Conservation (phyloP, 2,797 vertebrate species). For the Spinus olivaceus region DNA sequence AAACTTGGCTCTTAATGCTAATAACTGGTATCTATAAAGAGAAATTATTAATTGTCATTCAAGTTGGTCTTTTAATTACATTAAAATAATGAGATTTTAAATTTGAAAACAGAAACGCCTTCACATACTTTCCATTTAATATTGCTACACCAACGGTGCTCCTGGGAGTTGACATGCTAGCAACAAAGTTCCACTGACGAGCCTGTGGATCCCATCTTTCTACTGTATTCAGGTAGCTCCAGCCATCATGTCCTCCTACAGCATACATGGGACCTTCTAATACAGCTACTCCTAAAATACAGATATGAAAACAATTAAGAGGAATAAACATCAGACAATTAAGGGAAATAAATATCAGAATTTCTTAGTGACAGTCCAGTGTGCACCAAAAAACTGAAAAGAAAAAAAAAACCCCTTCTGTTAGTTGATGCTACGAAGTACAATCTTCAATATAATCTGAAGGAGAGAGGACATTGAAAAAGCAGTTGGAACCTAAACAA, state of each 20-base stretch:
- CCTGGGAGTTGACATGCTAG: constrained; percentile 95
- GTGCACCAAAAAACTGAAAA: neutral
- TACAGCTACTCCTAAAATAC: constrained; percentile 87
- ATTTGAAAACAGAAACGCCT: neutral
- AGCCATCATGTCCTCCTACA: constrained; percentile 95
- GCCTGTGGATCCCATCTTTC: constrained; percentile 96
- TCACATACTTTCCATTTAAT: constrained; percentile 91
- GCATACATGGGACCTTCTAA: constrained; percentile 97
- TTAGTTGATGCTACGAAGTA: neutral
- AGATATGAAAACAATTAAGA: neutral
- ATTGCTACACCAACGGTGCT: constrained; percentile 97
- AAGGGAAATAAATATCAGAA: neutral
- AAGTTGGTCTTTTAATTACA: neutral
- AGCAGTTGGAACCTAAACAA: neutral
- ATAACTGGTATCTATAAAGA: neutral
- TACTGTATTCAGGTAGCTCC: constrained; percentile 98
- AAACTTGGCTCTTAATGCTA: neutral
- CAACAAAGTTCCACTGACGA: constrained; percentile 98
- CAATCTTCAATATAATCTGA: neutral
- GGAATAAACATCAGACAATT: neutral
- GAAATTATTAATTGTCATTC: neutral
- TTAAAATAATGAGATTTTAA: neutral
- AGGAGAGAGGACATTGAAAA: neutral
- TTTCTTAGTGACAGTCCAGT: neutral
- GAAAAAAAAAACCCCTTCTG: neutral